Base-by-base conservation (phyloP, 2,888 invertebrate genomes). In the Gastrophysa polygoni region DNA sequence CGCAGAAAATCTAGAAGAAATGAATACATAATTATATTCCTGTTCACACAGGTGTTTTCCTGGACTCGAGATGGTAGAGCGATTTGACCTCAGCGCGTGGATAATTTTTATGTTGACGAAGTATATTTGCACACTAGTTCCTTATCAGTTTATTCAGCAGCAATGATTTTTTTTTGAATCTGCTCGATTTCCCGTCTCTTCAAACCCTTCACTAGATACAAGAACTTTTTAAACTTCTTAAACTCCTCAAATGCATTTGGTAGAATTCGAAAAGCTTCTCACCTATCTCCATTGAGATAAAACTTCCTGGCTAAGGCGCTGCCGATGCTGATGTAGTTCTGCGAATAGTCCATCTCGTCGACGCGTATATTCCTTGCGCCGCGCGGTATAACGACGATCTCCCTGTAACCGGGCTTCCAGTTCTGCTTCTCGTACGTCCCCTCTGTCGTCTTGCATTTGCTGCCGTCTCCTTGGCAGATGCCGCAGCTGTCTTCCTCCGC, bases 401-500 rank as follows among this genome's bases (percentile, higher is more conserved):
- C 86, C 74, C 85, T 84, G 67, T 86, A 85, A 38, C 86, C 87
- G 0, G 84, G 81, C 28, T 80, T 70, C 50, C 82, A 68, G 66
- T 83, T 81, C 11, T 82, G 82, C 68, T 83, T 82, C 43, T 77
- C 82, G 75, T 85, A 89, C 61, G 83, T 77, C 11, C 86, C 87
- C 65, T 86, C 84, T 60, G 88, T 87, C 24, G 89, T 90, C 73
- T 89, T 88, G 79, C 95, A 95, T 63, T 88, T 89, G 14, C 90
- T 89, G 8, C 93, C 93, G 77, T 90, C 89, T 4, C 95, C 95
- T 71, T 91, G 91, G 77, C 95, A 95, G 54, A 93, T 85, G 5
- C 95, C 95, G 78, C 95, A 95, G 49, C 88, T 86, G 81, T 95
- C 95, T 75, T 93, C 93, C 72, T 88, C 86, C 28, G 89, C 86